These are phyloP conservation scores for Chalcis sispes DNA, from an alignment of 2,888 invertebrate species.

Conservation along the genomic window DNA sequence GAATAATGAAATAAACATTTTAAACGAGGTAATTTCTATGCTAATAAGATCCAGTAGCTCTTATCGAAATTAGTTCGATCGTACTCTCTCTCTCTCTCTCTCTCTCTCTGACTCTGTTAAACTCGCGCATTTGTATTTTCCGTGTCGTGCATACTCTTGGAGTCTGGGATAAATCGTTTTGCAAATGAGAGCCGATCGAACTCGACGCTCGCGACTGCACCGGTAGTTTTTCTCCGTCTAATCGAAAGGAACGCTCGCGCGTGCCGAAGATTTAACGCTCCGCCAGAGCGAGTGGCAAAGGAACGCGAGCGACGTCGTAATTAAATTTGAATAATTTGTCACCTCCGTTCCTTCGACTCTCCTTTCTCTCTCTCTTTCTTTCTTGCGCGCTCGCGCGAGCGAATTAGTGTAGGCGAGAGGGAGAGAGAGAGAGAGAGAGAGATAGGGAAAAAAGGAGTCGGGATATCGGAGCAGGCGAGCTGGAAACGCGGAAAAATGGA, in stretches of 20 bases:
- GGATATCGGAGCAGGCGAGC: constrained; percentile 1
- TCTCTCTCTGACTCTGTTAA: neutral
- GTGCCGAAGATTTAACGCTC: constrained; percentile 48
- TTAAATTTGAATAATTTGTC: constrained; percentile 59
- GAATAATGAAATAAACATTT: neutral
- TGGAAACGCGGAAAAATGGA: constrained; percentile 61
- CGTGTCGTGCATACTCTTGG: neutral
- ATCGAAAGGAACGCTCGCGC: constrained; percentile 39
- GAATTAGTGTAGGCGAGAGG: neutral
- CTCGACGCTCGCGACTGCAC: neutral
- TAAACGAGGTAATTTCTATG: neutral
- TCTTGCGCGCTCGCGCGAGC: constrained; percentile 7
- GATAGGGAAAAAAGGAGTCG: neutral
- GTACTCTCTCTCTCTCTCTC: neutral
- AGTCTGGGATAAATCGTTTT: constrained; percentile 49
- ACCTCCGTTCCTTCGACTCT: constrained; percentile 21
- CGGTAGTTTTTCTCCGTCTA: constrained; percentile 44
- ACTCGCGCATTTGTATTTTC: constrained; percentile 37
- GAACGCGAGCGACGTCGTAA: constrained; percentile 33
- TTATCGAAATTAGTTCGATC: constrained; percentile 49
- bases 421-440: neutral
- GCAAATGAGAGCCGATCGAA: constrained; percentile 46
- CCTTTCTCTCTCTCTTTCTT: neutral
- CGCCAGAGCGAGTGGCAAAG: neutral
- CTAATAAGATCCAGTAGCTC: constrained; percentile 42